Base-by-base conservation (phyloP, 2,797 vertebrate genomes). In the Spondyliosoma cantharus region DNA sequence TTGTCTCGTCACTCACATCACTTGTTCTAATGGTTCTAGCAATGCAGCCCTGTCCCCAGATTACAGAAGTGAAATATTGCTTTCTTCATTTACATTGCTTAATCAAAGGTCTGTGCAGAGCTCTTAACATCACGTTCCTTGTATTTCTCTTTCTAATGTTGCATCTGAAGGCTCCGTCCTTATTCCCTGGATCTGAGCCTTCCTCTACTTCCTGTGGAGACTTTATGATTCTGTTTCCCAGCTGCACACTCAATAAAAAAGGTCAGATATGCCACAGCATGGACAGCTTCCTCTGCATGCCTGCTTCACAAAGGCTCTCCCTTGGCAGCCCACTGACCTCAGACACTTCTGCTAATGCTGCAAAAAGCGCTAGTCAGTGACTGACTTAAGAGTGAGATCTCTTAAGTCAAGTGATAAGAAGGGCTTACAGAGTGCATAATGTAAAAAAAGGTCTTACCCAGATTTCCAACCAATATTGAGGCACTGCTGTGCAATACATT, bases 151-250 rank as follows among this genome's bases (percentile, higher is more conserved):
- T 69, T 67, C 48, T 63, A 27, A 5, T 32, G 57, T 58, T 64
- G 20, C 80, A 75, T 87, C 66, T 81, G 24, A 74, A 29, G 58
- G 48, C 61, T 69, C 45, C 62, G n/a, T 89, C 82, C 73, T 85
- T 37, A 68, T 80, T 70, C 74, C 46, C 71, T 76, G 64, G 61
- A 80, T 85, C 65, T 42, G 43, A 81, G 79, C 74, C 71, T 82
- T 77, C 72, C 29, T 87, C 72, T 78, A 69, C 85, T 87, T 91
- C 89, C 87, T 89, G 79, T 80, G 42, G 65, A 83, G 73, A 82
- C 71, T 86, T 91, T 84, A 87, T 73, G 74, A 84, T 89, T 86
- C 62, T 25, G 68, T 79, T 86, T 78, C 82, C 80, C 80, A 88
- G 86, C 80, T 85, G 82, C 85, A 81, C 74, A 52, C 79, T 83